Percentiles rank a stretch among this genome's conserved stretches.
phyloP scores from a whole-genome alignment of 2,888 invertebrate genomes.

The Koerneria pararmatus region DNA sequence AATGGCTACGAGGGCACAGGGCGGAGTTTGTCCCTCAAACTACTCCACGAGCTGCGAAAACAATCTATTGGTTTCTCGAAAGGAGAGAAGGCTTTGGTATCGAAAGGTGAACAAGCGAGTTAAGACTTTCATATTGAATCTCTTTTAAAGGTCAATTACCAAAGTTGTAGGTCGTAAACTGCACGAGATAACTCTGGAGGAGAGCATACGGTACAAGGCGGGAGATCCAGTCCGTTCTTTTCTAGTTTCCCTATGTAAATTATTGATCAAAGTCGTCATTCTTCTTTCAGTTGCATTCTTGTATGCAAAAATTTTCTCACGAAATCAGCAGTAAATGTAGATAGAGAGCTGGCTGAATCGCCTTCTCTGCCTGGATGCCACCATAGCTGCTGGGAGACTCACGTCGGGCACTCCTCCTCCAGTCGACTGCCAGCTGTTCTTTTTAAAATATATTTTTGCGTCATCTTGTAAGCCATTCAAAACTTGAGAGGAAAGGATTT shows the following conservation, averaged over 20 bases:
- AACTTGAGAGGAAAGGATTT: background rate
- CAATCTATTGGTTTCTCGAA: conserved; percentile 37
- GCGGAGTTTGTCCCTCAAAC: conserved; percentile 85
- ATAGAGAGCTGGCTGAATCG: conserved; percentile 85
- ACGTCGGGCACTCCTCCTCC: conserved; percentile 80
- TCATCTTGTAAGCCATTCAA: background rate
- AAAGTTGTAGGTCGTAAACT: conserved; percentile 52
- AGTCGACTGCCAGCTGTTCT: conserved; percentile 74
- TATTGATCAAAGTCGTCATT: too few species aligned
- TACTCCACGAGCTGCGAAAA: conserved; percentile 79
- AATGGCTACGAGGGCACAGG: conserved; percentile 85
- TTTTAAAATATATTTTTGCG: conserved; percentile 1
- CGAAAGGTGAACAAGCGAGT: conserved; percentile 26
- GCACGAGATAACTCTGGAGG: conserved; percentile 72
- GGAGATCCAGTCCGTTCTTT: conserved; percentile 42
- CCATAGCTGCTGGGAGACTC: conserved; percentile 31
- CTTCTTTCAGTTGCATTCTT: too few species aligned
- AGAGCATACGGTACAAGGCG: conserved; percentile 86
- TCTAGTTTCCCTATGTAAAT: background rate
- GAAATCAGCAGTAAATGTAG: conserved; percentile 27
- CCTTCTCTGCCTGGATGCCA: conserved; percentile 82
- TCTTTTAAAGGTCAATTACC: too few species aligned
- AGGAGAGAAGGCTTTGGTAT: conserved; percentile 31
- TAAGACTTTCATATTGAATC: background rate
- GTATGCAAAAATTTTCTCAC: too few species aligned